Base-by-base conservation (phyloP, 2,888 invertebrate species). In the Diachrysia chrysitis region DNA sequence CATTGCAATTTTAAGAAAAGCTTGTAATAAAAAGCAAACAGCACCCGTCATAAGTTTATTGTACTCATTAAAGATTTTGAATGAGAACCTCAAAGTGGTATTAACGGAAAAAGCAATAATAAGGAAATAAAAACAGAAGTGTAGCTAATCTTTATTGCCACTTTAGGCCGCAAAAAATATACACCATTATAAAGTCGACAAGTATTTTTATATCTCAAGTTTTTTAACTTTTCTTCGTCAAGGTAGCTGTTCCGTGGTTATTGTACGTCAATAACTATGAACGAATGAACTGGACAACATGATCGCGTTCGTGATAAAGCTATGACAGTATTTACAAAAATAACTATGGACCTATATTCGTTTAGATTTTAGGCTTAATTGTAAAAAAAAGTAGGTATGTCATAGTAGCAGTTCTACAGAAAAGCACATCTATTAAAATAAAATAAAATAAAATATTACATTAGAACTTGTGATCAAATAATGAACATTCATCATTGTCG, bases 21-120 rank as follows among this genome's bases (percentile, higher is more conserved):
- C 78, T 85, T 79, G 85, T 85, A 91, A 91, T 89, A 83, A 78
- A 85, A 89, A 70, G 83, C 83, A 90, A 90, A 92, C 87, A 82
- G 73, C 83, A 85, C 80, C 81, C 78, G 80, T 82, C 79, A 78
- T 65, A 76, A 73, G 82, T 86, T 84, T 78, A 83, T 81, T 71
- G 73, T 83, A 73, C 70, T 79, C 80, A 81, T 80, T 85, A 83
- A 76, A 67, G 58, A 66, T 67, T 69, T 59, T 64, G 76, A 63
- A 72, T 80, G 82, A 82, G 79, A 85, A 83, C 73, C 73, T 69
- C 35, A 53, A 42, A 19, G 23, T 37, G 54, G 35, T 76, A 74
- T 76, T 67, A 75, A 63, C 63, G 54, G 58, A 59, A 60, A n/a
- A 57, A 59, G 63, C 63, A 54, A 17, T 16, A 65, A 58, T 10